Evolutionary conservation across 2,797 vertebrate species (phyloP).

Genomic region (Buceros bicornis): DNA sequence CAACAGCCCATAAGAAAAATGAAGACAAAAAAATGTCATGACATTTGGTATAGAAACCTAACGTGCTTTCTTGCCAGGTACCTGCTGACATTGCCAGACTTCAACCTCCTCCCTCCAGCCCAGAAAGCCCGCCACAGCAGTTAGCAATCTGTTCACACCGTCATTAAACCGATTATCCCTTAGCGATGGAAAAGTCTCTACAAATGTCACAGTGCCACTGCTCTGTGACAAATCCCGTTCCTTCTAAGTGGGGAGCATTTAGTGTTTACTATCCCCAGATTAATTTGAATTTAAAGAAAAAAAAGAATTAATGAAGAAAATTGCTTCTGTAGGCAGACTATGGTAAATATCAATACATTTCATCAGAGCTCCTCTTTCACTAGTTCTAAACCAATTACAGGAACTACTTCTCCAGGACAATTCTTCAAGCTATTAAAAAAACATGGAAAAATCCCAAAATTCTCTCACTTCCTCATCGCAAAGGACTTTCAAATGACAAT

Average conservation of each 20-base stretch:
- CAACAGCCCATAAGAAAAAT: constrained; percentile 2
- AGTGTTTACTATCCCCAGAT: not conserved
- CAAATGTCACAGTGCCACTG: constrained; percentile 39
- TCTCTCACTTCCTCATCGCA: not conserved
- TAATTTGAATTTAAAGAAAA: constrained; percentile 10
- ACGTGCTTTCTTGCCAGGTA: constrained; percentile 16
- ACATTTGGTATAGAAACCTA: constrained; percentile 63
- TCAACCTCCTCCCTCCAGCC: constrained; percentile 19
- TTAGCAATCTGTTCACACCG: constrained; percentile 69
- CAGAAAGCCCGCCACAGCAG: constrained; percentile 40
- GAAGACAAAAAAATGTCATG: constrained; percentile 9
- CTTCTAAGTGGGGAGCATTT: not conserved
- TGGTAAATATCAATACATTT: constrained; percentile 28
- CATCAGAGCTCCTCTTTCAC: constrained; percentile 25
- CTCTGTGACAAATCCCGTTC: constrained; percentile 36
- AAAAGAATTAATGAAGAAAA: not conserved
- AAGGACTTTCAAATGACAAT: not conserved
- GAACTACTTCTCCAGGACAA: not conserved
- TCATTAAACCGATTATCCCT: constrained; percentile 62
- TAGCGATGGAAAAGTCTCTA: constrained; percentile 31
- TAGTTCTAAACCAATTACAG: constrained; percentile 28
- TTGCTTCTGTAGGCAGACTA: not conserved
- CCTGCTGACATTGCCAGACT: constrained; percentile 57
- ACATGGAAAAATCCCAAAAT: not conserved
- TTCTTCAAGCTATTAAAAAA: constrained; percentile 21